Percentiles rank a stretch among this genome's conserved stretches.
Evolutionary conservation across 2,888 invertebrate genomes (phyloP).

Genomic region (Cerastoderma edule): DNA sequence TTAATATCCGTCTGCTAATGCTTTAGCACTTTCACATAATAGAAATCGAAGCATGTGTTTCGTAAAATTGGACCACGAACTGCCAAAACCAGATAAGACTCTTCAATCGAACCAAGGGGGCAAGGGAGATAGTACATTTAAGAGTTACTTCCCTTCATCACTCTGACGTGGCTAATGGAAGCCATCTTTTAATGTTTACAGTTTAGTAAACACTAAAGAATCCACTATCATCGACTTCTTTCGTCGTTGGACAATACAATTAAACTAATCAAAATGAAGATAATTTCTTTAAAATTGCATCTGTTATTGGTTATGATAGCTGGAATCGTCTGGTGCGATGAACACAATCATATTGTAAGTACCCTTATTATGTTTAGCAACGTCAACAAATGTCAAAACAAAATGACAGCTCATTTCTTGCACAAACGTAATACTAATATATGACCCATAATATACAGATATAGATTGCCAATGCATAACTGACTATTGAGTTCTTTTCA

Average conservation of each 20-base stretch:
- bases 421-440: too few relatives aligned
- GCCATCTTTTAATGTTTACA: constrained; percentile 67
- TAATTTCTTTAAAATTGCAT: constrained; percentile 44
- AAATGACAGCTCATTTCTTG: background rate
- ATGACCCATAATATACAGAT: too few relatives aligned
- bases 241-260: background rate
- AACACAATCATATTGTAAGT: constrained; percentile 92
- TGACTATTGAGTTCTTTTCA: too few relatives aligned
- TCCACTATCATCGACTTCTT: constrained; percentile 30
- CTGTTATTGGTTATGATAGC: constrained; percentile 52
- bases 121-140: too few relatives aligned
- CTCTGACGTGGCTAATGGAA: constrained; percentile 81
- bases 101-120: too few relatives aligned
- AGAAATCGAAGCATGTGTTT: too few relatives aligned
- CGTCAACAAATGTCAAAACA: constrained; percentile 47
- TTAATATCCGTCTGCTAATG: too few relatives aligned
- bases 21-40: too few relatives aligned
- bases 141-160: constrained; percentile 21
- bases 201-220: constrained; percentile 14
- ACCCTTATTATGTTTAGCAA: constrained; percentile 41
- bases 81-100: too few relatives aligned
- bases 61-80: too few relatives aligned
- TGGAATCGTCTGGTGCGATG: constrained; percentile 86
- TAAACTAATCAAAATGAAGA: constrained; percentile 52
- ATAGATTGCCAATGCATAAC: too few relatives aligned